phyloP scores from a whole-genome alignment of 2,113 vertebrate species.

The Psephotus haematonotus region DNA sequence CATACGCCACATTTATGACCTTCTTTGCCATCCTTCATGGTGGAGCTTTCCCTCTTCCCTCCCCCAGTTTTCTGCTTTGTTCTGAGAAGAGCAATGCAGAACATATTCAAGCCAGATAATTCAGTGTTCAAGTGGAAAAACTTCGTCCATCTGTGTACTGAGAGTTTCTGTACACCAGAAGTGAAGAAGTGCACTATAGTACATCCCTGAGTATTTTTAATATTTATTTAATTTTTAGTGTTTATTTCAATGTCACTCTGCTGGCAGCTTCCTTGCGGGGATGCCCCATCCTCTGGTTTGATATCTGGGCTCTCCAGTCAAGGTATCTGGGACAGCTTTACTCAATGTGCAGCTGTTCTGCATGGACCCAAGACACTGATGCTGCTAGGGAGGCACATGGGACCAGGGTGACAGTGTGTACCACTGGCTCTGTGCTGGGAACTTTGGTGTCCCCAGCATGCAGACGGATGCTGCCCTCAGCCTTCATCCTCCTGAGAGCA shows the following conservation, averaged over 20 bases:
- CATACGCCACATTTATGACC: background rate
- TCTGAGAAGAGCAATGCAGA: background rate
- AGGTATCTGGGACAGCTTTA: background rate
- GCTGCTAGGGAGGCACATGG: background rate
- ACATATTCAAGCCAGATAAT: background rate
- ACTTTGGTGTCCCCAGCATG: rapidly evolving
- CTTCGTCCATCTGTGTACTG: background rate
- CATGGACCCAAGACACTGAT: rapidly evolving
- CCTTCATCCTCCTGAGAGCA: background rate
- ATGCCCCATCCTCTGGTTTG: background rate
- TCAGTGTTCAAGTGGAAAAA: background rate
- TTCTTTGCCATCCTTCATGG: background rate
- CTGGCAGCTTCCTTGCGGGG: background rate
- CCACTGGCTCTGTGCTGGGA: rapidly evolving
- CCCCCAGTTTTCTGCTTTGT: background rate
- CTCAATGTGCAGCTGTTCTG: rapidly evolving
- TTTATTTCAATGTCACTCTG: background rate
- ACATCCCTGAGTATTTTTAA: background rate
- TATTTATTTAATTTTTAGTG: background rate
- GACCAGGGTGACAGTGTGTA: background rate
- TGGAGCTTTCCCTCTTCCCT: background rate
- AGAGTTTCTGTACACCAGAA: background rate
- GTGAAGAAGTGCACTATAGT: background rate
- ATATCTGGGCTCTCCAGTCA: background rate
- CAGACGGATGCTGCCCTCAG: background rate